Base-by-base conservation (phyloP, 2,888 invertebrate genomes). In the Limnephilus marmoratus region DNA sequence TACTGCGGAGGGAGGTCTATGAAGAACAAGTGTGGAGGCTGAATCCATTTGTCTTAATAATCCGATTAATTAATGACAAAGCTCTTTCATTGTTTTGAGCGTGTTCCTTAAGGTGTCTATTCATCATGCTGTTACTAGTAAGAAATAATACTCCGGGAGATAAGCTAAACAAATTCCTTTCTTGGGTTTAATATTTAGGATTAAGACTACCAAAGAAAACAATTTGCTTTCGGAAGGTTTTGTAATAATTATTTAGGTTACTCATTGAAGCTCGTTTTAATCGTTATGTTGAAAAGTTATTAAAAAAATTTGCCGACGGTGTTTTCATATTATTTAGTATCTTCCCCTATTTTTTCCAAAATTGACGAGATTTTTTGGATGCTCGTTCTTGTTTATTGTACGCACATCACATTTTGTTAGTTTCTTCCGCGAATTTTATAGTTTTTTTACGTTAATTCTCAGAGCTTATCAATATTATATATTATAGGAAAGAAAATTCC, bases 31-130 rank as follows among this genome's bases (percentile, higher is more conserved):
- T 37, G 3, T 24, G 86, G 45, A 41, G 86, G 83, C 83, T n/a
- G 45, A 29, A 86, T 86, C 86, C 86, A 86, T 86, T 49, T 49
- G 86, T 86, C 86, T 86, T 86, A 49, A 86, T 86, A 86, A 86
- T 86, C 86, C 86, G 86, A 86, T 86, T 86, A 86, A 86, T 86
- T 86, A 86, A 86, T 86, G 86, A 86, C 86, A 45, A 86, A 86
- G 86, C 86, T 85, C 45, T 49, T 49, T 86, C 86, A 41, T 49
- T 86, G 86, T 86, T n/a, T 45, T 13, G 29, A 86, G 45, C 86
- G 29, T 41, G 45, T 86, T 86, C 12, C 49, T 85, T 49, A 49
- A 49, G 86, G 45, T 86, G 49, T 86, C 49, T 49, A 86, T 86
- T 45, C 49, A 86, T 86, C 86, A 29, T 49, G 86, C 5, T 86